Percentiles rank a stretch among this genome's conserved stretches.
phyloP scores from a whole-genome alignment of 2,888 invertebrate genomes.

The Acleris literana region DNA sequence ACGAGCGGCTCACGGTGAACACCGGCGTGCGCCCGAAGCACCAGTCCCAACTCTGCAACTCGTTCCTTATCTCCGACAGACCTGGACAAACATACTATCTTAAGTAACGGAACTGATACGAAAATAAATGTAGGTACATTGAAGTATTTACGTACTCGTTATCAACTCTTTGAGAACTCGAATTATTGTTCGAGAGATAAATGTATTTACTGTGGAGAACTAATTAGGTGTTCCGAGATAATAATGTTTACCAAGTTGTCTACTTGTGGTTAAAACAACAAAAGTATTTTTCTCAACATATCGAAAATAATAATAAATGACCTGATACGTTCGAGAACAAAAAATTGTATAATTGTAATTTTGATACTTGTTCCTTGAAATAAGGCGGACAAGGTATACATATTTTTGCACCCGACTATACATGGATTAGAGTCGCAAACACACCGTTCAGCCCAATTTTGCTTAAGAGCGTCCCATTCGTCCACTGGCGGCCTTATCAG shows the following conservation, averaged over 20 bases:
- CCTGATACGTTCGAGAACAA: neutral
- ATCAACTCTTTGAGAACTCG: conserved; percentile 22
- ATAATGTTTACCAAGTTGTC: conserved; percentile 17
- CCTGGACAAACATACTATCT: conserved; percentile 71
- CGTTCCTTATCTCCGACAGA: conserved; percentile 86
- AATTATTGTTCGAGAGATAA: conserved; percentile 28
- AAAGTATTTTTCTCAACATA: neutral
- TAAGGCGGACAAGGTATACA: too few relatives aligned
- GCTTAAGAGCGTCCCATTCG: too few relatives aligned
- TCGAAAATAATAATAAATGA: too few relatives aligned
- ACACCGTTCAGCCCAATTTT: too few relatives aligned
- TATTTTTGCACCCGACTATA: too few relatives aligned
- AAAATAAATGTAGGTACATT: conserved; percentile 18
- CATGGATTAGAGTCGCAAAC: too few relatives aligned
- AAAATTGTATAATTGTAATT: neutral
- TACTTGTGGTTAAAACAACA: conserved; percentile 19
- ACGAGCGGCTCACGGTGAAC: conserved; percentile 88
- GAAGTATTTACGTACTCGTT: conserved; percentile 12
- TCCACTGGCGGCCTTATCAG: too few relatives aligned
- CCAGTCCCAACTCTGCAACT: conserved; percentile 94
- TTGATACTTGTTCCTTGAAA: too few relatives aligned
- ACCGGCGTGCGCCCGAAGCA: conserved; percentile 93
- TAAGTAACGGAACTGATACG: conserved; percentile 19
- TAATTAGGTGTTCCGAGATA: conserved; percentile 28
- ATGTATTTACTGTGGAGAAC: conserved; percentile 20